phyloP scores from a whole-genome alignment of 2,888 invertebrate species.

The Dioctria rufipes region DNA sequence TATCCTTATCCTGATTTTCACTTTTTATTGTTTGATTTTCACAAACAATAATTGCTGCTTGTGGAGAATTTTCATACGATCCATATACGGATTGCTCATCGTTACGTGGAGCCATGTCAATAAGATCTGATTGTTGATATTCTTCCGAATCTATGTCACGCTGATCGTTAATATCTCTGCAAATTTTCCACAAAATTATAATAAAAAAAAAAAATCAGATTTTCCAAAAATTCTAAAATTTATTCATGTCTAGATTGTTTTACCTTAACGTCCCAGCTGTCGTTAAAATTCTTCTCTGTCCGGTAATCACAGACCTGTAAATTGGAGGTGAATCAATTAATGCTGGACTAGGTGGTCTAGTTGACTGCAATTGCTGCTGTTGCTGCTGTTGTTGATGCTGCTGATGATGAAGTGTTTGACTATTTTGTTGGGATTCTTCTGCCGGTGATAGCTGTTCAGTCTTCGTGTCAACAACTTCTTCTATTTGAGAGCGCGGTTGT shows the following conservation, averaged over 20 bases:
- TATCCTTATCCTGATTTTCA: slow-evolving; percentile 68
- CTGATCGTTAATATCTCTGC: slow-evolving; percentile 67
- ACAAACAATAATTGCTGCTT: slow-evolving; percentile 63
- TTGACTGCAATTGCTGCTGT: slow-evolving; percentile 60
- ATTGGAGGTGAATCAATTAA: slow-evolving; percentile 49
- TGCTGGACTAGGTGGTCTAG: slow-evolving; percentile 61
- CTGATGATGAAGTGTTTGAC: slow-evolving; percentile 3
- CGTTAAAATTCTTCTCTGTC: slow-evolving; percentile 69
- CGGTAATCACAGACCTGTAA: slow-evolving; percentile 35
- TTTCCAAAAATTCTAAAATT: not conserved
- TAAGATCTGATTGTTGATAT: slow-evolving; percentile 59
- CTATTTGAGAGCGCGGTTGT: slow-evolving; percentile 56
- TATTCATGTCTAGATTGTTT: not conserved
- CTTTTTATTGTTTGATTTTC: slow-evolving; percentile 67
- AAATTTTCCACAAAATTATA: not conserved
- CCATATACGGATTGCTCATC: slow-evolving; percentile 61
- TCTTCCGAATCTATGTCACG: slow-evolving; percentile 63
- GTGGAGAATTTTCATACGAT: slow-evolving; percentile 49
- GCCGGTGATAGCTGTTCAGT: not conserved
- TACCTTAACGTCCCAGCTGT: slow-evolving; percentile 69
- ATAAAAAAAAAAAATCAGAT: not conserved
- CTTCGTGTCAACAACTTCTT: slow-evolving; percentile 29
- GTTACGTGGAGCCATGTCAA: slow-evolving; percentile 61
- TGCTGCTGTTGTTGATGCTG: slow-evolving; percentile 54
- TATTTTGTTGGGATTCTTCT: slow-evolving; percentile 28